These are phyloP conservation scores for Andrena hattorfiana DNA, from an alignment of 2,888 invertebrate species.

Conservation along the genomic window DNA sequence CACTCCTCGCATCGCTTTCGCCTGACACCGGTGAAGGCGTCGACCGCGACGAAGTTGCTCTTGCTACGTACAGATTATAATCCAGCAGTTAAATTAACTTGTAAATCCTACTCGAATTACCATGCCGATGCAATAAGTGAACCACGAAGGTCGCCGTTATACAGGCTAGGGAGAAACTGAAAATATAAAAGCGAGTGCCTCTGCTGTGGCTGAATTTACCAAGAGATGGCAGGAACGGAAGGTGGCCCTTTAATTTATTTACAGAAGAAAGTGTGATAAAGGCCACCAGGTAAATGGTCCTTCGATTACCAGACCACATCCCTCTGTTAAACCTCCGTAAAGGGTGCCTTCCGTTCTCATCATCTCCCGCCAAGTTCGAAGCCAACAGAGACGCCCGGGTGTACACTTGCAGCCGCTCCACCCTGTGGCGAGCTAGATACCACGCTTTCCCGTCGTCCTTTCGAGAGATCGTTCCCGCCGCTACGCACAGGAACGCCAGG, in stretches of 20 bases:
- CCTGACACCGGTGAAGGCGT: background rate
- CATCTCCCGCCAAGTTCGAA: no score
- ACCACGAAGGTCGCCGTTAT: background rate
- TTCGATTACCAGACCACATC: no score
- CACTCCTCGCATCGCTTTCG: background rate
- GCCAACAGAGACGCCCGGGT: background rate
- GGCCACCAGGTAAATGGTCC: no score
- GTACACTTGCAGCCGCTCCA: background rate
- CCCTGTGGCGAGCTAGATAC: background rate
- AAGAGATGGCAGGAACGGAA: background rate
- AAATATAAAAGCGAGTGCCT: background rate
- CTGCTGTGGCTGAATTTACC: background rate
- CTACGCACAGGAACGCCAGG: background rate
- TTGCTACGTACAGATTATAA: background rate
- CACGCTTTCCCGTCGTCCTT: background rate
- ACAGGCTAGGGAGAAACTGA: background rate
- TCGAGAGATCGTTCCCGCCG: background rate
- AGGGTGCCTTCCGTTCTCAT: no score
- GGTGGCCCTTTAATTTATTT: no score
- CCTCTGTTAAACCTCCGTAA: no score
- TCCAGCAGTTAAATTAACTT: background rate
- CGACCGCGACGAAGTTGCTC: background rate
- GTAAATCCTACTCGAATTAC: background rate
- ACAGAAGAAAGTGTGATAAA: no score
- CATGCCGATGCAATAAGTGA: background rate